A percentile compares a stretch with the other conserved stretches of the same genome.
phyloP scores from a whole-genome alignment of 2,113 vertebrate species.

The Rallus limicola region DNA sequence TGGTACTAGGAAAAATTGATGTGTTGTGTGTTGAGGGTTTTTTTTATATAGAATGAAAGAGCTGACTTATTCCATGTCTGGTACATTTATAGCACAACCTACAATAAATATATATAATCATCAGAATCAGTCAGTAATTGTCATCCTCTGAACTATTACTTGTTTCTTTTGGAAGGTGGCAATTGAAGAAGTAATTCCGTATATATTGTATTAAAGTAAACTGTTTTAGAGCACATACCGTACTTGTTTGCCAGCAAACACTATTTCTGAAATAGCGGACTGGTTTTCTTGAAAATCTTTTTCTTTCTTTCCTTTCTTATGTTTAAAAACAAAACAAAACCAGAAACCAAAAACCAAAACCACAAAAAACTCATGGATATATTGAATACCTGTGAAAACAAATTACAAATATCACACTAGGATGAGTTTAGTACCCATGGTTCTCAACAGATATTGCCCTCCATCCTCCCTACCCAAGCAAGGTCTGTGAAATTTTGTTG shows the following conservation, averaged over 20 bases:
- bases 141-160: conserved; percentile 71
- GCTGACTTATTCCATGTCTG: conserved; percentile 56
- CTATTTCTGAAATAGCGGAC: conserved; percentile 61
- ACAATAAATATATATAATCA: conserved; percentile 80
- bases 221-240: conserved; percentile 64
- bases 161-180: conserved; percentile 68
- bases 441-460: not conserved
- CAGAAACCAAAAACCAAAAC: no score
- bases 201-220: conserved; percentile 70
- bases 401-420: conserved; percentile 2
- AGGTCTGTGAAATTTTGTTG: not conserved
- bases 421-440: not conserved
- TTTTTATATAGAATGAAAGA: conserved; percentile 51
- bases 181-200: conserved; percentile 73
- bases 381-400: conserved; percentile 11
- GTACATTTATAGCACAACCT: conserved; percentile 59
- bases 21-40: not conserved
- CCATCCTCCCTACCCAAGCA: not conserved
- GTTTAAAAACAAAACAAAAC: not conserved
- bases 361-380: no score
- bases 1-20: conserved; percentile 23
- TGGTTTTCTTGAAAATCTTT: conserved; percentile 43
- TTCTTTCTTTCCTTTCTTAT: conserved; percentile 36
- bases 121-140: conserved; percentile 76
- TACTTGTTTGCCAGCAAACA: conserved; percentile 67